Conservation (phyloP, 2,888 invertebrate genomes). For the Pseudolycoriella hygida region DNA sequence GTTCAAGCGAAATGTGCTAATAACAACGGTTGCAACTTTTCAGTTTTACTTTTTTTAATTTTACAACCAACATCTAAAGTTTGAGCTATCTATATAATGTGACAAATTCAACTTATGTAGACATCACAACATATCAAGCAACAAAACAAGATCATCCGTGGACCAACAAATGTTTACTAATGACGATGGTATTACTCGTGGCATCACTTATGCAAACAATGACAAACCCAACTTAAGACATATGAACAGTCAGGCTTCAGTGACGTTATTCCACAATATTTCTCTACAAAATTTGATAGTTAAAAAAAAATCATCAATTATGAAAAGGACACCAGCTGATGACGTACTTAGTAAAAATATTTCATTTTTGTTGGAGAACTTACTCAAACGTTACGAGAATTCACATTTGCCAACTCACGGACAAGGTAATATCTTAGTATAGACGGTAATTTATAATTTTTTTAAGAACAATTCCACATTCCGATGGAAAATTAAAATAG, state of each 20-base stretch:
- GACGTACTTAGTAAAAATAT: slow-evolving; percentile 70
- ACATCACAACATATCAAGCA: background rate
- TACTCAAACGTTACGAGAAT: slow-evolving; percentile 78
- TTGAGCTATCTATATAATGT: no score
- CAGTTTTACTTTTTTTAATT: no score
- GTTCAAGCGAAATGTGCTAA: no score
- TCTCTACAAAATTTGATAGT: background rate
- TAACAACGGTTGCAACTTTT: no score
- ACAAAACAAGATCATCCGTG: background rate
- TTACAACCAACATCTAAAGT: no score
- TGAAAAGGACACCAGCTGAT: slow-evolving; percentile 32
- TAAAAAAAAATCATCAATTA: background rate
- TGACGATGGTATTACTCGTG: background rate
- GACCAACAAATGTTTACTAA: no score
- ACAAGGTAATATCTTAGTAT: slow-evolving; percentile 7
- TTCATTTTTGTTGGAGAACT: slow-evolving; percentile 65
- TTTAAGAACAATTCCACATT: no score
- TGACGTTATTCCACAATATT: background rate
- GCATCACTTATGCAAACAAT: background rate
- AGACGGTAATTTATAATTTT: no score
- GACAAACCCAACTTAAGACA: no score
- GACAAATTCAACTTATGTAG: background rate
- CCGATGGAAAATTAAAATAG: no score
- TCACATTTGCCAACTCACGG: slow-evolving; percentile 26
- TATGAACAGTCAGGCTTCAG: background rate